phyloP scores from a whole-genome alignment of 30 jellyfish, hydroid and myxozoan species.

The Catostylus mosaicus region DNA sequence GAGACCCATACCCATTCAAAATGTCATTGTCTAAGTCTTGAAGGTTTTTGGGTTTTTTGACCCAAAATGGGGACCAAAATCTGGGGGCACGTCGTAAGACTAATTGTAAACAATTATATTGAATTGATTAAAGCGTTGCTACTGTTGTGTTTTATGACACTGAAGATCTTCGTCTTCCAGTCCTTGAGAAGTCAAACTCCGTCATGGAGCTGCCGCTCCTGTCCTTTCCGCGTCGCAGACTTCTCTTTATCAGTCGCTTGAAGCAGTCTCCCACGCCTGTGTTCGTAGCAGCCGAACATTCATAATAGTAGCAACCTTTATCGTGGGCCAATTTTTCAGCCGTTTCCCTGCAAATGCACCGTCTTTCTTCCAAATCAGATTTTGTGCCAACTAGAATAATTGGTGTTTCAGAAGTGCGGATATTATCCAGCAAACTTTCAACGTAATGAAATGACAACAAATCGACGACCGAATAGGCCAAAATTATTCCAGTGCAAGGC shows the following conservation, averaged over 20 bases:
- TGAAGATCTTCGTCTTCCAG: slow-evolving; percentile 28
- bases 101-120: too few relatives aligned
- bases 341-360: slow-evolving; percentile 24
- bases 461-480: slow-evolving; percentile 51
- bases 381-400: slow-evolving; percentile 38
- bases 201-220: slow-evolving; percentile 1
- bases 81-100: too few relatives aligned
- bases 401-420: background rate
- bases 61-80: too few relatives aligned
- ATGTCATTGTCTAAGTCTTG: too few relatives aligned
- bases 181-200: slow-evolving; percentile 7
- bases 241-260: slow-evolving; percentile 4
- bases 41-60: too few relatives aligned
- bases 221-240: background rate
- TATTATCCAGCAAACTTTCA: slow-evolving; percentile 22
- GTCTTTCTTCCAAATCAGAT: slow-evolving; percentile 28
- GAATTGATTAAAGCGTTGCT: too few relatives aligned
- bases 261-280: slow-evolving; percentile 34
- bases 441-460: slow-evolving; percentile 30
- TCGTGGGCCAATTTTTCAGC: slow-evolving; percentile 42
- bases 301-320: slow-evolving; percentile 31
- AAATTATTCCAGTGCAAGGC: slow-evolving; percentile 22
- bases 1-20: too few relatives aligned
- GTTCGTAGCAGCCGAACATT: slow-evolving; percentile 47
- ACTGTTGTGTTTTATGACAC: slow-evolving; percentile 12